phyloP scores from a whole-genome alignment of 2,888 invertebrate species.

The Drosophila affinis region DNA sequence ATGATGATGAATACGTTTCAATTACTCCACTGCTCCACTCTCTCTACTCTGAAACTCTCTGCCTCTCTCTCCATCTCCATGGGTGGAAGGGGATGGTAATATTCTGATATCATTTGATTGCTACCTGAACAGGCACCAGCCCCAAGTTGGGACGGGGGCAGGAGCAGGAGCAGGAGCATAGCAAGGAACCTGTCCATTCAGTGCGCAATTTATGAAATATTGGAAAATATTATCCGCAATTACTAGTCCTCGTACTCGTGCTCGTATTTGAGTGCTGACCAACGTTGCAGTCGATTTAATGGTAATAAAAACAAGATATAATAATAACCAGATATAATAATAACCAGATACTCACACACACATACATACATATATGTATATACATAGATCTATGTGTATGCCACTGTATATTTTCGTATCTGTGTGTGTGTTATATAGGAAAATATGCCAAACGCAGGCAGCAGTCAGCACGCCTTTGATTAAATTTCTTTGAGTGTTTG shows the following conservation, averaged over 20 bases:
- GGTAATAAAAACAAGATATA: slow-evolving; percentile 45
- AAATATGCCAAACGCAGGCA: slow-evolving; percentile 53
- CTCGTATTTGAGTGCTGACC: slow-evolving; percentile 16
- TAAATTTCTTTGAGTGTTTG: slow-evolving; percentile 79
- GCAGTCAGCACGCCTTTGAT: slow-evolving; percentile 60
- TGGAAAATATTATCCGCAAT: slow-evolving; percentile 46
- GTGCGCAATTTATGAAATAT: slow-evolving; percentile 44
- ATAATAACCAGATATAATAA: slow-evolving; percentile 2
- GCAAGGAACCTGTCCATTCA: slow-evolving; percentile 15
- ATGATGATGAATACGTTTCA: slow-evolving; percentile 52
- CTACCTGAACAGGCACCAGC: slow-evolving; percentile 13
- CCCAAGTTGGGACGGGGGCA: neutral
- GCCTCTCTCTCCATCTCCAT: slow-evolving; percentile 4
- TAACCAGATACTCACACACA: slow-evolving; percentile 13
- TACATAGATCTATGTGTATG: neutral
- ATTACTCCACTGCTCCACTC: slow-evolving; percentile 28
- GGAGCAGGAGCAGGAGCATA: too few relatives aligned
- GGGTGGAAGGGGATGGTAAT: neutral
- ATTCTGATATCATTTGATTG: slow-evolving; percentile 28
- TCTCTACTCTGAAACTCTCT: neutral
- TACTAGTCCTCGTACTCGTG: slow-evolving; percentile 17
- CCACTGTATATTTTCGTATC: neutral
- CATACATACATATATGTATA: slow-evolving; percentile 16
- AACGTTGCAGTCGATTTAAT: slow-evolving; percentile 63
- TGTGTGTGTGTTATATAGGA: slow-evolving; percentile 18